A percentile compares a stretch with the other conserved stretches of the same genome.
Evolutionary conservation across 2,113 vertebrate genomes (phyloP).

Genomic region (Strix uralensis): DNA sequence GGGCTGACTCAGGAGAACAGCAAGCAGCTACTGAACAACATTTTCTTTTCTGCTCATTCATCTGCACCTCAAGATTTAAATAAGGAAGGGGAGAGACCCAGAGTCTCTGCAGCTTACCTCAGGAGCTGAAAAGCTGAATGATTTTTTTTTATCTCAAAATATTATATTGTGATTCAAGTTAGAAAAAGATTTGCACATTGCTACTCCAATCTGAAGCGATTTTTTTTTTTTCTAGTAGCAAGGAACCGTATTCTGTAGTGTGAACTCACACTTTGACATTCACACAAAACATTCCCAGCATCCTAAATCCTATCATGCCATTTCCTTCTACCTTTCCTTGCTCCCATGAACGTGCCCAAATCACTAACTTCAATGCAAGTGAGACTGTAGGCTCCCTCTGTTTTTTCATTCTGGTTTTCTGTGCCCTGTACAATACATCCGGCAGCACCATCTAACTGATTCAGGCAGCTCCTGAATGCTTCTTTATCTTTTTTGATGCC

Average conservation of each 20-base stretch:
- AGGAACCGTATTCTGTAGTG: not conserved
- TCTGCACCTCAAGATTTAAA: not conserved
- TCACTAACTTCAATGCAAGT: accelerated
- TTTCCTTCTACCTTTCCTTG: not conserved
- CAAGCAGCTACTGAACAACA: not conserved
- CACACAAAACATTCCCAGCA: not conserved
- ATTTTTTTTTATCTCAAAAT: not conserved
- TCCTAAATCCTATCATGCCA: not conserved
- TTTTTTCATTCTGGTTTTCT: not conserved
- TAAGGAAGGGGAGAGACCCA: not conserved
- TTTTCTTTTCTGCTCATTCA: not conserved
- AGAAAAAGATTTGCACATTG: not conserved
- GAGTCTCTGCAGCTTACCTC: not conserved
- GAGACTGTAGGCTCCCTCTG: not conserved
- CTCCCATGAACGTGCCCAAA: not conserved
- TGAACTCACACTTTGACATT: not conserved
- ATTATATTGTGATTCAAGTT: not conserved
- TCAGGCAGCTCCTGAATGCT: not conserved
- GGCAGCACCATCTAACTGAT: not conserved
- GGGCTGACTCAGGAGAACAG: not conserved
- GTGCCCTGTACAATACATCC: not conserved
- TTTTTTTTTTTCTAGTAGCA: not conserved
- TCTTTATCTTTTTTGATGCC: not conserved
- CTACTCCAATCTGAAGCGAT: not conserved
- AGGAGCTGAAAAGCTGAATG: not conserved